A percentile compares a stretch with the other conserved stretches of the same genome.
Conservation (phyloP, 2,113 vertebrate genomes). For the Pollimyrus isidori region DNA sequence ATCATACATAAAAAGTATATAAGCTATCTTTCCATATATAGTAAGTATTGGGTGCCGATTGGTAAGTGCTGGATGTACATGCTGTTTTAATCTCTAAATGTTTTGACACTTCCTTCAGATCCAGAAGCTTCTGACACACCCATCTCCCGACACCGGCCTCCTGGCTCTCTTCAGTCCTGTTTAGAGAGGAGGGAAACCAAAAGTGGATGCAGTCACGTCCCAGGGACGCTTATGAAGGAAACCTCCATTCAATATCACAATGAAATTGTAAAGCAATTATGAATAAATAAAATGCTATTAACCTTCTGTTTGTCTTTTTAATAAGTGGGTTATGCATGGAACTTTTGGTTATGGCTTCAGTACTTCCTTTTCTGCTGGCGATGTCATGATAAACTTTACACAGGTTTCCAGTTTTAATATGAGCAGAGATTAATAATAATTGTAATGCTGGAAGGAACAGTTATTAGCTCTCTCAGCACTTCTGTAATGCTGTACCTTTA, state of each 20-base stretch:
- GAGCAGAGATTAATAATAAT: background rate
- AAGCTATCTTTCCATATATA: background rate
- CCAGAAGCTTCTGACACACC: slow-evolving; percentile 70
- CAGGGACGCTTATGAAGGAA: background rate
- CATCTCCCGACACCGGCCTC: slow-evolving; percentile 74
- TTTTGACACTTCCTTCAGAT: slow-evolving; percentile 55
- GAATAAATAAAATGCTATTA: background rate
- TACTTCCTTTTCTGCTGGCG: background rate
- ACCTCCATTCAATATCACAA: background rate
- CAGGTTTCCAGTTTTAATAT: background rate
- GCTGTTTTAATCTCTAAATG: background rate
- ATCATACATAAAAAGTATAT: background rate
- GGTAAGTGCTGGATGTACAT: background rate
- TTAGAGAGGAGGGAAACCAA: slow-evolving; percentile 31
- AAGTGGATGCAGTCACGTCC: background rate
- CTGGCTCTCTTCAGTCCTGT: slow-evolving; percentile 63
- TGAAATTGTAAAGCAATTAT: background rate
- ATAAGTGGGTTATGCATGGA: background rate
- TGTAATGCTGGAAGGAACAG: background rate
- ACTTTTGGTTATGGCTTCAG: background rate
- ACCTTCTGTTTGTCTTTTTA: background rate
- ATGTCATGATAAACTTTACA: background rate
- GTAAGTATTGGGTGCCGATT: background rate
- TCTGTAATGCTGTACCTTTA: background rate
- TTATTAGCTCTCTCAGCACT: background rate